Evolutionary conservation across 2,113 vertebrate species (phyloP).

Genomic region (Myotis lucifugus): DNA sequence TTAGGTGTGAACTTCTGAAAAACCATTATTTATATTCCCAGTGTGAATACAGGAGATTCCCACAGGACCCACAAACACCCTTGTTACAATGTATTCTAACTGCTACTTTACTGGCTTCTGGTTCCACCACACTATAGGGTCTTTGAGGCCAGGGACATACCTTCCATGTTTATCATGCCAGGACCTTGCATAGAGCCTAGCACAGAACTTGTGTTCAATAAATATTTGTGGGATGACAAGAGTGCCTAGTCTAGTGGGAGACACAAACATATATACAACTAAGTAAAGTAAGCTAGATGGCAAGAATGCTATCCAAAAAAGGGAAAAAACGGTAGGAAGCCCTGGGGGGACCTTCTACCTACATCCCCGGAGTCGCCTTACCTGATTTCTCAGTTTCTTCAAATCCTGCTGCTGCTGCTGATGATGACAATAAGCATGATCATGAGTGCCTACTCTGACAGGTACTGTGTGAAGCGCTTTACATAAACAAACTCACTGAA

Average conservation of each 20-base stretch:
- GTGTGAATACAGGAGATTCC: background rate
- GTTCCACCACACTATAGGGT: background rate
- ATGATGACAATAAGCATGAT: background rate
- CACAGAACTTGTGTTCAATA: background rate
- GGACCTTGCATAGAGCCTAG: background rate
- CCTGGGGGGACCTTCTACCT: background rate
- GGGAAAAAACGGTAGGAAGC: background rate
- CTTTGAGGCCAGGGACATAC: background rate
- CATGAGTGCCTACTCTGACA: background rate
- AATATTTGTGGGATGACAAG: background rate
- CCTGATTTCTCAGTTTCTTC: background rate
- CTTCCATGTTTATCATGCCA: background rate
- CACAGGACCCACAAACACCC: background rate
- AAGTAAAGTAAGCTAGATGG: background rate
- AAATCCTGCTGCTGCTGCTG: background rate
- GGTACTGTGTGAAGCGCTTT: background rate
- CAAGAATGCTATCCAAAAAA: background rate
- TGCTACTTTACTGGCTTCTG: background rate
- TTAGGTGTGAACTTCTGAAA: constrained; percentile 8
- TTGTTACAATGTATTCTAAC: background rate
- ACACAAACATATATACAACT: background rate
- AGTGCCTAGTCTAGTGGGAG: background rate
- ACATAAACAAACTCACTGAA: background rate
- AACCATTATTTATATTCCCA: constrained; percentile 12
- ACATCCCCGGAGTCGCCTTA: background rate